These are phyloP conservation scores for Stratiolaelaps scimitus DNA, from an alignment of 1,140 invertebrate species.

Conservation along the genomic window DNA sequence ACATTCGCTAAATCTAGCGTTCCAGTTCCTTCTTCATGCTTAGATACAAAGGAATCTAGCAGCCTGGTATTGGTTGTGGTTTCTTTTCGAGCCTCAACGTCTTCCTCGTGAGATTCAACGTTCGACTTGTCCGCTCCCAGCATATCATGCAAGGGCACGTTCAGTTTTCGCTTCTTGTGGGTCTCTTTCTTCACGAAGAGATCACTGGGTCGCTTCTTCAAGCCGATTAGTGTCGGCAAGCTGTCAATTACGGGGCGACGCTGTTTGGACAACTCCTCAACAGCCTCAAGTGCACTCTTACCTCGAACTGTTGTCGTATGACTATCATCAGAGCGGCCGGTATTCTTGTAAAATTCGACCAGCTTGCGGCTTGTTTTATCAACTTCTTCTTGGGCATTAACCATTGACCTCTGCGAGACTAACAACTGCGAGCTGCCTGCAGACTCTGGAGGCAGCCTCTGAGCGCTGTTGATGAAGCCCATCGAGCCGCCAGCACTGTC, in stretches of 20 bases:
- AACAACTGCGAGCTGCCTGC: background rate
- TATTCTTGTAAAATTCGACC: slow-evolving; percentile 8
- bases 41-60: no score
- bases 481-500: no score
- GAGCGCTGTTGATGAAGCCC: slow-evolving; percentile 10
- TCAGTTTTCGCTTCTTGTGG: background rate
- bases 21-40: no score
- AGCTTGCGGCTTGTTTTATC: slow-evolving; percentile 13
- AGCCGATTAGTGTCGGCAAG: background rate
- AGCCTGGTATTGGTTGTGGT: no score
- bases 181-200: background rate
- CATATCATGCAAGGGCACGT: slow-evolving; percentile 17
- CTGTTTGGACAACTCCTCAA: slow-evolving; percentile 3
- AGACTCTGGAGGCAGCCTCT: slow-evolving; percentile 1
- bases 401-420: background rate
- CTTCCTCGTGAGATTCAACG: background rate
- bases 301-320: background rate
- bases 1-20: no score
- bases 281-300: slow-evolving; percentile 13
- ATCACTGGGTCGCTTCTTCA: background rate
- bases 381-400: background rate
- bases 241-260: background rate
- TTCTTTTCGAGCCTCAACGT: no score
- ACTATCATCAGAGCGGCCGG: background rate
- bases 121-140: background rate